Conservation (phyloP, 2,113 vertebrate genomes). For the Trematocara nigrifrons region DNA sequence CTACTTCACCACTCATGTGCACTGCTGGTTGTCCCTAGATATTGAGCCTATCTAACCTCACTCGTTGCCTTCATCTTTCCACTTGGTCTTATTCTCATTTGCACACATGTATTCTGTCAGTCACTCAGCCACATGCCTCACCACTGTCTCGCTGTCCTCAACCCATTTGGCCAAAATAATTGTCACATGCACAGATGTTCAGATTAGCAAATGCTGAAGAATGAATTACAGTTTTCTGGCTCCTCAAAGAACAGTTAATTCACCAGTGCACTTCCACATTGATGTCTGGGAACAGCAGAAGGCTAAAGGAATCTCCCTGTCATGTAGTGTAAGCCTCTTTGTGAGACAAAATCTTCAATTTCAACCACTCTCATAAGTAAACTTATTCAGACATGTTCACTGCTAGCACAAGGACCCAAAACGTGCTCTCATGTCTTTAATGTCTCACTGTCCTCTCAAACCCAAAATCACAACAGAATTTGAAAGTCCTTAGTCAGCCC, state of each 20-base stretch:
- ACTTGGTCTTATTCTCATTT: neutral
- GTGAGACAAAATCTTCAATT: neutral
- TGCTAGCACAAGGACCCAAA: neutral
- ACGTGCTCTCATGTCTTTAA: neutral
- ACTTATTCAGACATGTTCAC: neutral
- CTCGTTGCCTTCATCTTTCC: neutral
- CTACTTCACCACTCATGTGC: neutral
- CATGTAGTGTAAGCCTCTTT: neutral
- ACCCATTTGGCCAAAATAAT: neutral
- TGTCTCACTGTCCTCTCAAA: neutral
- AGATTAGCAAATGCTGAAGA: neutral
- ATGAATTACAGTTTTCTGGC: neutral
- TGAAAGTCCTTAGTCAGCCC: neutral
- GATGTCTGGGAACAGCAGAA: neutral
- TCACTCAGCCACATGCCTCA: neutral
- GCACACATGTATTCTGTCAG: neutral
- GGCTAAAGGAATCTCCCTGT: neutral
- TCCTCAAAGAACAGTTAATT: neutral
- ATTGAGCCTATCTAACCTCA: neutral
- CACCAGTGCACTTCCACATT: neutral
- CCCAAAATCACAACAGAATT: neutral
- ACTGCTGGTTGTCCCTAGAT: neutral
- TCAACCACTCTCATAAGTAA: neutral
- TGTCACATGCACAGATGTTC: neutral
- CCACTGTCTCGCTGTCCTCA: neutral